Evolutionary conservation across 2,113 vertebrate species (phyloP), one percentile per base, ranked within the genome.

Genomic region (Deroptyus accipitrinus): DNA sequence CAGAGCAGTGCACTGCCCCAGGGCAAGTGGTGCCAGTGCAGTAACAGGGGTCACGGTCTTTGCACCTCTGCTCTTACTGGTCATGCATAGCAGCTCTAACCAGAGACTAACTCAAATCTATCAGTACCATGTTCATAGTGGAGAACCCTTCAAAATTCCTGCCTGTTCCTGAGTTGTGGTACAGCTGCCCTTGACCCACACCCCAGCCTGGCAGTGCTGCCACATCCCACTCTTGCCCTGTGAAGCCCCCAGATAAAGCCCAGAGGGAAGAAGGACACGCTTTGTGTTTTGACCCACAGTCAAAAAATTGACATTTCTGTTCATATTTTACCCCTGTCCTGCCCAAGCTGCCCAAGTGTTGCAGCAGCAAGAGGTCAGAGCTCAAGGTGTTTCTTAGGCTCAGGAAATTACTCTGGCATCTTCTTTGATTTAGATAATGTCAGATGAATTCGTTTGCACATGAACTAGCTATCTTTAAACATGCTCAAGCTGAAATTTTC

Each of bases 121-220:
- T 0, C 0, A 17, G 25, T 4, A 11, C 33, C 1, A 1, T 3
- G 3, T 13, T 44, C 1, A 0, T 39, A 25, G 1, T 7, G 11
- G 33, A 4, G 10, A 9, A 2, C 37, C 46, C 49, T 59, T 20
- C 23, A 10, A n/a, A 49, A 23, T 11, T 3, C 4, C 9, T 1
- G 1, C 0, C 46, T 48, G 59, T 54, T n/a, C 62, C 28, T 11
- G 13, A 4, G 17, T 49, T 61, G 24, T 15, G 23, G 31, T 55
- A 75, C 0, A 1, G 33, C 44, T 62, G 51, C 51, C 13, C 18
- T 33, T 3, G 0, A 11, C 3, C 5, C 1, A 0, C 4, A 28
- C 7, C 33, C 37, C 57, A 72, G 44, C 25, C n/a, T 13, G 24
- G 18, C 39, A 51, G 18, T 11, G 39, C 27, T 5, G 3, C 23